phyloP scores from a whole-genome alignment of 2,113 vertebrate species.

The Labeo rohita region DNA sequence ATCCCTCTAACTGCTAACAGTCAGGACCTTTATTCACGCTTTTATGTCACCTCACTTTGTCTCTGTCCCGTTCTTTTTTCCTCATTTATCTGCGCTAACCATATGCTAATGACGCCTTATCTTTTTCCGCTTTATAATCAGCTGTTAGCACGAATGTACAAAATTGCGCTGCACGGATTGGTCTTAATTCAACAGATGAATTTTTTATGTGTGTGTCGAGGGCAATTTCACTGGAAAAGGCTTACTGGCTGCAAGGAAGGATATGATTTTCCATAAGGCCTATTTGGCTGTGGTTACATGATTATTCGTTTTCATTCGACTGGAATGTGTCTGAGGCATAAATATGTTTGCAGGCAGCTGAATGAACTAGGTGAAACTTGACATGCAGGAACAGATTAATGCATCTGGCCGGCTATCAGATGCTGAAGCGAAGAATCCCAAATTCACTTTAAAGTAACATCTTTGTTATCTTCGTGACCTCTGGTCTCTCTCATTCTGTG shows the following conservation, averaged over 20 bases:
- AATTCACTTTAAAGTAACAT: constrained; percentile 6
- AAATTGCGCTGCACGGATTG: neutral
- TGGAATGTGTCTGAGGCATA: constrained; percentile 28
- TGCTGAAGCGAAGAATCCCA: neutral
- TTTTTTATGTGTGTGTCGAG: constrained; percentile 13
- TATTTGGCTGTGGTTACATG: constrained; percentile 21
- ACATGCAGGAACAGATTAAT: constrained; percentile 24
- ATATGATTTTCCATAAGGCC: constrained; percentile 18
- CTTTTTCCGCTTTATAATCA: constrained; percentile 57
- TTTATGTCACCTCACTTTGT: constrained; percentile 19
- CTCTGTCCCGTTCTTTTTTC: neutral
- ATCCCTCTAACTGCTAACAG: constrained; percentile 55
- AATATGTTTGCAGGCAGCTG: constrained; percentile 33
- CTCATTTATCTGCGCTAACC: constrained; percentile 21
- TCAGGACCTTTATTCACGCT: constrained; percentile 21
- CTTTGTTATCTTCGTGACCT: constrained; percentile 7
- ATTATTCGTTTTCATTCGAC: constrained; percentile 39
- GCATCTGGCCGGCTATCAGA: neutral
- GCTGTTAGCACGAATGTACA: constrained; percentile 41
- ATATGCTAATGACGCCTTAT: constrained; percentile 65
- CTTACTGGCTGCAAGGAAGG: constrained; percentile 29
- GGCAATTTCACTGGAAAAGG: constrained; percentile 22
- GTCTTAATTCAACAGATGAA: neutral
- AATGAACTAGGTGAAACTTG: constrained; percentile 34
- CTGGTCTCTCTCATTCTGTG: neutral